Conservation (phyloP, 2,797 vertebrate species). For the Pithecia hirsuta region DNA sequence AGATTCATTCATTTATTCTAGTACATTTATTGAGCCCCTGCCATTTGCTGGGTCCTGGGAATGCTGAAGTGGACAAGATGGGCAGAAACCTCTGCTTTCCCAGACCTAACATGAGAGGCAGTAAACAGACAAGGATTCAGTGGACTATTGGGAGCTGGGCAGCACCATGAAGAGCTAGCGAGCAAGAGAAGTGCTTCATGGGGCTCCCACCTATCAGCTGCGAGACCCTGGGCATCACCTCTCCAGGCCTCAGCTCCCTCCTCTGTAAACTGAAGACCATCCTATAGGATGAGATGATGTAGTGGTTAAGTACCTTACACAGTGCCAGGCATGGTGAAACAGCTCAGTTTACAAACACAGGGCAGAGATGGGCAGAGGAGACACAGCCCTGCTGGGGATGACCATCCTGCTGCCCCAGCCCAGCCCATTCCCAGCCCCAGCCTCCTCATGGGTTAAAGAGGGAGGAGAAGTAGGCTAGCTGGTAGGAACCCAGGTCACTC, state of each 20-base stretch:
- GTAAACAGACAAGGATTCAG: neutral
- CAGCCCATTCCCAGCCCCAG: neutral
- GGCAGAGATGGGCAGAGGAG: neutral
- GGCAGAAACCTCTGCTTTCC: neutral
- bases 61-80: neutral
- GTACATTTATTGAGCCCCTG: neutral
- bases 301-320: neutral
- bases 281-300: neutral
- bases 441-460: neutral
- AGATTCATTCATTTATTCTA: neutral
- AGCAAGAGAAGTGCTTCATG: neutral
- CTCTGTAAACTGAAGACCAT: neutral
- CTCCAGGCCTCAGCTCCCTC: neutral
- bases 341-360: neutral
- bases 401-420: neutral
- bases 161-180: neutral
- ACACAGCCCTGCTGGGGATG: neutral
- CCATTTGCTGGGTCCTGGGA: neutral
- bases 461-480: neutral
- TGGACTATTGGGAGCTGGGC: neutral
- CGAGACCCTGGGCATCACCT: neutral
- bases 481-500: neutral
- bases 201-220: neutral
- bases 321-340: neutral
- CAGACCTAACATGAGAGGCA: fast-evolving